Evolutionary conservation across 1,140 invertebrate species (phyloP).

Genomic region (Chironomus striatipennis): DNA sequence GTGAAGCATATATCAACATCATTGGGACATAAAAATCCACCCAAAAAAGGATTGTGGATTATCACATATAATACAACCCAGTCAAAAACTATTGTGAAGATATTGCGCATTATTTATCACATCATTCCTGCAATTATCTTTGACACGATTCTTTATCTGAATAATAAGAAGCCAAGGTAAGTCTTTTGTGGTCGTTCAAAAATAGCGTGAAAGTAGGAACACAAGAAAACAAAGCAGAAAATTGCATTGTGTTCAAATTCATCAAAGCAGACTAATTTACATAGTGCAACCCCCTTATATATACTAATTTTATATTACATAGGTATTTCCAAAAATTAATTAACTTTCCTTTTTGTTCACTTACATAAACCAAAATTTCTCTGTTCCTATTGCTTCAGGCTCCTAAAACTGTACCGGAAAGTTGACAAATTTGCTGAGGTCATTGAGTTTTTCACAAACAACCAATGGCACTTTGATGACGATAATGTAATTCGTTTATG

Average conservation of each 20-base stretch:
- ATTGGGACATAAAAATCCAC: background rate
- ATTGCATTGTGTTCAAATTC: too few relatives aligned
- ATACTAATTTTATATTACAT: too few relatives aligned
- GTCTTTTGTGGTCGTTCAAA: background rate
- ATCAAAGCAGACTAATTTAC: too few relatives aligned
- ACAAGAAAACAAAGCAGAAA: too few relatives aligned
- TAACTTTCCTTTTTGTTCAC: too few relatives aligned
- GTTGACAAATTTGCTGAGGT: conserved; percentile 60
- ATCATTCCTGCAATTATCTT: background rate
- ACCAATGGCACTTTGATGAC: conserved; percentile 62
- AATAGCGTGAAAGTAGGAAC: too few relatives aligned
- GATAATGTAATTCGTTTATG: conserved; percentile 55
- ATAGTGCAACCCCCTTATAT: too few relatives aligned
- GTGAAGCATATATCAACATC: background rate
- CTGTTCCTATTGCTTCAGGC: conserved; percentile 41
- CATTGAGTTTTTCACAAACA: conserved; percentile 61
- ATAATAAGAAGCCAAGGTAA: background rate
- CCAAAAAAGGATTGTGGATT: background rate
- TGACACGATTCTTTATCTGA: background rate
- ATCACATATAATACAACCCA: background rate
- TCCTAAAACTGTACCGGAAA: conserved; percentile 65
- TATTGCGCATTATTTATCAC: background rate
- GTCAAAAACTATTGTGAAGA: background rate
- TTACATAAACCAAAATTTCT: too few relatives aligned
- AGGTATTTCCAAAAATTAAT: too few relatives aligned